A percentile compares a stretch with the other conserved stretches of the same genome.
These are phyloP conservation scores for Melangyna quadrimaculata DNA, from an alignment of 2,888 invertebrate species.

Conservation along the genomic window DNA sequence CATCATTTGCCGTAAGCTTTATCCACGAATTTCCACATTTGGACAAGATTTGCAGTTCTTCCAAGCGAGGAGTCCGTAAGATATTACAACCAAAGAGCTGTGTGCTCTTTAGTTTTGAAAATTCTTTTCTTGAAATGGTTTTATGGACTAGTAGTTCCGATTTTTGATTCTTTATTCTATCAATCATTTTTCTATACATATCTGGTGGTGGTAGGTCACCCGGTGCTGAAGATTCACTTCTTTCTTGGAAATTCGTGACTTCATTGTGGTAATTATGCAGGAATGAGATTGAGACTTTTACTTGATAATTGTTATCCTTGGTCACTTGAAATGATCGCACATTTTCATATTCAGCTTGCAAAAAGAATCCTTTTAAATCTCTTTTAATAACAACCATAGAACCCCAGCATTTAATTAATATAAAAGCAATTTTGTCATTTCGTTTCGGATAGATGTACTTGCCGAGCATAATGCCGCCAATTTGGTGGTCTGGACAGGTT, in stretches of 20 bases:
- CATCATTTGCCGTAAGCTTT: constrained; percentile 71
- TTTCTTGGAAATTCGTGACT: constrained; percentile 75
- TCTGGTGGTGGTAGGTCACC: not conserved
- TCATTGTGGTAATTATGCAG: constrained; percentile 54
- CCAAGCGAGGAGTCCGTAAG: constrained; percentile 75
- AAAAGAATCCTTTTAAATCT: constrained; percentile 37
- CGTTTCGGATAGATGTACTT: constrained; percentile 76
- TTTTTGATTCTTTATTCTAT: constrained; percentile 71
- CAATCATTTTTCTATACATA: not conserved
- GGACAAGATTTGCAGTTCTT: constrained; percentile 77
- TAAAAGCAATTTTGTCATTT: constrained; percentile 73
- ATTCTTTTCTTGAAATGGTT: constrained; percentile 75
- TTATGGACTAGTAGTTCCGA: constrained; percentile 76
- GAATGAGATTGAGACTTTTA: constrained; percentile 74
- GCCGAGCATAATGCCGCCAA: constrained; percentile 73
- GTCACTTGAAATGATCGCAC: constrained; percentile 73
- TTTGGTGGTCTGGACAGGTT: not conserved
- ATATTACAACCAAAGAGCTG: constrained; percentile 74
- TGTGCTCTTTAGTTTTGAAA: constrained; percentile 72
- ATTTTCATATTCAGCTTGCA: constrained; percentile 74
- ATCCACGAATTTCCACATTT: constrained; percentile 78
- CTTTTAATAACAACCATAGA: constrained; percentile 74
- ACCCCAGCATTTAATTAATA: constrained; percentile 77
- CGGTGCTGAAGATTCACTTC: not conserved
- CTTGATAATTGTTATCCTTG: constrained; percentile 73